Percentiles rank a stretch among this genome's conserved stretches.
phyloP scores from a whole-genome alignment of 2,888 invertebrate species.

The Sinelater perroti region DNA sequence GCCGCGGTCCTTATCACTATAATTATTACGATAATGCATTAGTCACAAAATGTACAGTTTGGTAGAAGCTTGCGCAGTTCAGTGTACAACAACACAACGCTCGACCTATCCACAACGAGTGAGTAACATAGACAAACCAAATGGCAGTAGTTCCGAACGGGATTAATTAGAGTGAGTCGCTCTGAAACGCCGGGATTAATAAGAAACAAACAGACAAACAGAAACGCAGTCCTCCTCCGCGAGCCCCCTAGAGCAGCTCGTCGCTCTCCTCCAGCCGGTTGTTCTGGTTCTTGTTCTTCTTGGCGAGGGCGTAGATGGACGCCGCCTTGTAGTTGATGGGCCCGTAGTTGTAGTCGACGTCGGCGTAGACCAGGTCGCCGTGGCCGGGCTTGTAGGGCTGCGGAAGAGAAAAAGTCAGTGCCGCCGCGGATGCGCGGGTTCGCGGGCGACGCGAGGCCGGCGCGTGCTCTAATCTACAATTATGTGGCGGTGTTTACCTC shows the following conservation, averaged over 20 bases:
- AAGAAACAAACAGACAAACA: too few relatives aligned
- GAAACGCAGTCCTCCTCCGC: too few relatives aligned
- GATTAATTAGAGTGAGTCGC: too few relatives aligned
- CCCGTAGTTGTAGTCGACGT: conserved; percentile 89
- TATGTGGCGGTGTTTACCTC: conserved; percentile 54
- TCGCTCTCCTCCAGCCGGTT: conserved; percentile 52
- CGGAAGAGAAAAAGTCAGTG: conserved; percentile 49
- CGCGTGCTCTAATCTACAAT: conserved; percentile 45
- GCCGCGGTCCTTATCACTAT: not conserved
- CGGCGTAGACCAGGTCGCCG: conserved; percentile 87
- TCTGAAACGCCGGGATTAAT: too few relatives aligned
- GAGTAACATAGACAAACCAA: too few relatives aligned
- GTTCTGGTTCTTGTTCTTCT: conserved; percentile 66
- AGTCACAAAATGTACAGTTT: conserved; percentile 31
- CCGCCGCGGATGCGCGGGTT: too few relatives aligned
- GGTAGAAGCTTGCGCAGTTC: conserved; percentile 33
- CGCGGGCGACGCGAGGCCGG: conserved; percentile 9
- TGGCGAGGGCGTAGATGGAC: conserved; percentile 81
- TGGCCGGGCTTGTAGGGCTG: conserved; percentile 83
- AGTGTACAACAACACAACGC: too few relatives aligned
- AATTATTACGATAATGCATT: conserved; percentile 6
- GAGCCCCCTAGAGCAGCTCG: too few relatives aligned
- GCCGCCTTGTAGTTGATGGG: conserved; percentile 93
- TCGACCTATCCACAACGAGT: too few relatives aligned
- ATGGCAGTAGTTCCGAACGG: too few relatives aligned